Percentiles rank a stretch among this genome's conserved stretches.
Conservation (phyloP, 2,888 invertebrate genomes). For the Nyleta sp. region DNA sequence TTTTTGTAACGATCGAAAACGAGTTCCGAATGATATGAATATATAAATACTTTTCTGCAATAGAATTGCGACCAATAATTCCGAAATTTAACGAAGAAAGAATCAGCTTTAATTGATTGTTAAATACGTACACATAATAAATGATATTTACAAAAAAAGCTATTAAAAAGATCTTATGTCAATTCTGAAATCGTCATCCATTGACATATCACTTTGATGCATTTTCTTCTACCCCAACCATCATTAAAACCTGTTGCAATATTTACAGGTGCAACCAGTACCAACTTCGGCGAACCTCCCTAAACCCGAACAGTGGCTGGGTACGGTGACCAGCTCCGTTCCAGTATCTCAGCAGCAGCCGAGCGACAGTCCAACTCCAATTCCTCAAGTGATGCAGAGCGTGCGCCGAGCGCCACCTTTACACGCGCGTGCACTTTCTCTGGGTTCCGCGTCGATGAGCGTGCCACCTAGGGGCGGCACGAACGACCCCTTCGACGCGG, state of each 20-base stretch:
- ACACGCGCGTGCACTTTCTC: conserved; percentile 83
- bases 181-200: no score
- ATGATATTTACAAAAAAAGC: no score
- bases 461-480: conserved; percentile 70
- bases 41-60: no score
- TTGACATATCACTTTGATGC: no score
- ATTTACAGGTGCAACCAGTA: conserved; percentile 79
- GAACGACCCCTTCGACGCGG: conserved; percentile 92
- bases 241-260: conserved; percentile 1
- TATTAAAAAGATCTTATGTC: no score
- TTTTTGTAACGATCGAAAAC: no score
- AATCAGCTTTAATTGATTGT: no score
- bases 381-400: conserved; percentile 61
- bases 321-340: conserved; percentile 87
- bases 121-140: no score
- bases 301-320: conserved; percentile 93
- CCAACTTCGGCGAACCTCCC: conserved; percentile 84
- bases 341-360: conserved; percentile 82
- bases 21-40: no score
- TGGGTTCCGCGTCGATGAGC: conserved; percentile 83
- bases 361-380: conserved; percentile 63
- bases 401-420: conserved; percentile 84
- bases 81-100: no score
- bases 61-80: no score
- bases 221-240: no score